phyloP scores from a whole-genome alignment of 1,140 invertebrate species.

The Acyrthosiphon pisum region DNA sequence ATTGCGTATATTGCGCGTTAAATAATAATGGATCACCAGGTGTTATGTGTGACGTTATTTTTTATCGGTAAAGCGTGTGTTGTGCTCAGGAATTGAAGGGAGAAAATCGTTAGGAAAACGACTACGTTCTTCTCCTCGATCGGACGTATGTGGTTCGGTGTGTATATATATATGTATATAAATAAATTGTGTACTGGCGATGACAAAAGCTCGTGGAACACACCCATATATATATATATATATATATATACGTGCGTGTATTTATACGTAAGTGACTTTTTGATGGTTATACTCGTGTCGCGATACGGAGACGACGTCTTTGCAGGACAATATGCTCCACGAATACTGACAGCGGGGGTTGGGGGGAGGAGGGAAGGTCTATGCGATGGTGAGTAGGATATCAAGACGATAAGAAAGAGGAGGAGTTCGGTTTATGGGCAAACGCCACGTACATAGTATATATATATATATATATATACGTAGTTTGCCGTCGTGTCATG shows the following conservation, averaged over 20 bases:
- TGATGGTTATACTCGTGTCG: not conserved
- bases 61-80: not conserved
- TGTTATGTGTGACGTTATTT: not conserved
- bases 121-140: not conserved
- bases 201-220: not conserved
- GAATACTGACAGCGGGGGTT: not conserved
- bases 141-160: not conserved
- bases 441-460: not conserved
- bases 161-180: not conserved
- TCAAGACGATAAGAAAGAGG: not conserved
- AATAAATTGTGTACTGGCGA: not conserved
- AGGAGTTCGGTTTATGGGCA: not conserved
- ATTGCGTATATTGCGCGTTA: not conserved
- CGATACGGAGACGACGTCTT: not conserved
- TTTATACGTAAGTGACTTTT: not conserved
- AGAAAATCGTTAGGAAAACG: not conserved
- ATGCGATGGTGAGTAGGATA: not conserved
- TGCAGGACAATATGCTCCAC: not conserved
- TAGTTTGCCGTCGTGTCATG: not conserved
- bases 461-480: not conserved
- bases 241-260: not conserved
- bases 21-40: slow-evolving; percentile 14
- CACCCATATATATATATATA: not conserved
- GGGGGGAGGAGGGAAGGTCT: no score
- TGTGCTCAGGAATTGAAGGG: not conserved